These are phyloP conservation scores for Eupithecia subumbrata DNA, from an alignment of 2,888 invertebrate species.

Conservation along the genomic window DNA sequence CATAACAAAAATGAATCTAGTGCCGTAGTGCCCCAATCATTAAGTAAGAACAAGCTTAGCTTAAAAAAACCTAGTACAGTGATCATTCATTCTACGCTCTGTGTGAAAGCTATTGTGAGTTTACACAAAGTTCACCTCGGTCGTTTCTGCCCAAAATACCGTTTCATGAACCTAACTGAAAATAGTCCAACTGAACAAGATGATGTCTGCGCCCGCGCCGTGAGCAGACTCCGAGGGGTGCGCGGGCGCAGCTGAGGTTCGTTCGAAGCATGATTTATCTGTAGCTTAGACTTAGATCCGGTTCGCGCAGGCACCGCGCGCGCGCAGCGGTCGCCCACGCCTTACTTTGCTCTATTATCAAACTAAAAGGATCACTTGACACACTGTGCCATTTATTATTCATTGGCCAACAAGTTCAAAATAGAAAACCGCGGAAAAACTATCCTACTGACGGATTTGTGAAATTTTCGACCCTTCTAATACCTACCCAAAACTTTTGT, in stretches of 20 bases:
- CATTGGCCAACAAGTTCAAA: constrained; percentile 33
- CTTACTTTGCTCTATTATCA: constrained; percentile 75
- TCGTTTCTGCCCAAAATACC: constrained; percentile 33
- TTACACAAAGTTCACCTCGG: neutral
- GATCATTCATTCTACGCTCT: neutral
- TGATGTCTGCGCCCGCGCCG: constrained; percentile 44
- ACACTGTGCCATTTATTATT: constrained; percentile 61
- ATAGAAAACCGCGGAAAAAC: constrained; percentile 1
- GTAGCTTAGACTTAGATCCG: constrained; percentile 77
- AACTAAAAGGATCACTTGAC: constrained; percentile 71
- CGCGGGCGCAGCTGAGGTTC: constrained; percentile 53
- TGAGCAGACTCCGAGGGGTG: constrained; percentile 38
- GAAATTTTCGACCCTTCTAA: neutral
- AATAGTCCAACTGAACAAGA: constrained; percentile 45
- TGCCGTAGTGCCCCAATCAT: too few relatives aligned
- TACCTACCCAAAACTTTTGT: too few relatives aligned
- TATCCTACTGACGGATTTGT: neutral
- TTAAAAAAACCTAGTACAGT: neutral
- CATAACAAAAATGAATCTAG: too few relatives aligned
- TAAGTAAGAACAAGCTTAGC: too few relatives aligned
- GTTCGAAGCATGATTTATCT: constrained; percentile 73
- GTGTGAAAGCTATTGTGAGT: neutral
- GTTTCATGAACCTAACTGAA: constrained; percentile 43
- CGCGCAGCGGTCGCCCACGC: constrained; percentile 69
- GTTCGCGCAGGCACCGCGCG: constrained; percentile 64